These are phyloP conservation scores for Drosophila eohydei DNA, from an alignment of 2,888 invertebrate genomes.

Conservation along the genomic window DNA sequence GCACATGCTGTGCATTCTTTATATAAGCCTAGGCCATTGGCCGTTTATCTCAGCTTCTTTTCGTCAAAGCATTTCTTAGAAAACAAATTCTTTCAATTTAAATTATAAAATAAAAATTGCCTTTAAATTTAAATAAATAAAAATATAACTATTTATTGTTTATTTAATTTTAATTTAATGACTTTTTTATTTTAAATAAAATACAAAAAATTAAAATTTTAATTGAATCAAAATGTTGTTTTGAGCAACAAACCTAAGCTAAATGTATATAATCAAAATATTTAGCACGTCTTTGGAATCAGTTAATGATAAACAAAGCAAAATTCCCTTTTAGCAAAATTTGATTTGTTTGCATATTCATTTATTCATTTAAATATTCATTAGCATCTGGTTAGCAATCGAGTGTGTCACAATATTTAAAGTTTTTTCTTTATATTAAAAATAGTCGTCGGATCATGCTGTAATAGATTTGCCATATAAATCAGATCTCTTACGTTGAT, in stretches of 20 bases:
- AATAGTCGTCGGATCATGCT: not conserved
- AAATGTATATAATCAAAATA: not conserved
- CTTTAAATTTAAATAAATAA: no score
- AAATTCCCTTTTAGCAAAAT: not conserved
- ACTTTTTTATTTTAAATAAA: no score
- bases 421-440: not conserved
- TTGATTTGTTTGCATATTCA: not conserved
- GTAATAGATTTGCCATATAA: constrained; percentile 1
- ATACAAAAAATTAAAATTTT: no score
- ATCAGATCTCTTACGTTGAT: constrained; percentile 6
- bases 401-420: not conserved
- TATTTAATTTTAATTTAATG: no score
- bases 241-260: not conserved
- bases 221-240: no score
- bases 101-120: no score
- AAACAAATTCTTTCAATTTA: no score
- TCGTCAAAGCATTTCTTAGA: no score
- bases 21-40: no score
- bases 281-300: not conserved
- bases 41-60: no score
- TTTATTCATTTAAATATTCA: not conserved
- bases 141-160: no score
- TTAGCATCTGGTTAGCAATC: not conserved
- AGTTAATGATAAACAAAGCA: not conserved
- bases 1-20: no score